These are phyloP conservation scores for Chironomus tepperi DNA, from an alignment of 1,140 invertebrate species.

Conservation along the genomic window DNA sequence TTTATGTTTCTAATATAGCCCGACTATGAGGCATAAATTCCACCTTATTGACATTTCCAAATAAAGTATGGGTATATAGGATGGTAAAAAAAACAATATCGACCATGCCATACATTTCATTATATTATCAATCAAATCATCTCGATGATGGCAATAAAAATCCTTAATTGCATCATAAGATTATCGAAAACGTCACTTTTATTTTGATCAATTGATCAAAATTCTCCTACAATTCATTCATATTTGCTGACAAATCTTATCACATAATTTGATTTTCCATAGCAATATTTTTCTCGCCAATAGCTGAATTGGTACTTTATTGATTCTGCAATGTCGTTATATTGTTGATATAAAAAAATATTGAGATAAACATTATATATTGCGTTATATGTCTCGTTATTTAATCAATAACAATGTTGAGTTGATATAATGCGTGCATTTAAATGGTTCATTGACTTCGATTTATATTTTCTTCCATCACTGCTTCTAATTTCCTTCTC, in stretches of 20 bases:
- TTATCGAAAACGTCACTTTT: slow-evolving; percentile 5
- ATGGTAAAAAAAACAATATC: neutral
- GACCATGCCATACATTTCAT: neutral
- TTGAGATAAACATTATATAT: neutral
- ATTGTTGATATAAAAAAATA: neutral
- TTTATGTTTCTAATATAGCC: neutral
- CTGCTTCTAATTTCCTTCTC: too few species aligned
- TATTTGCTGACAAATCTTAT: slow-evolving; percentile 11
- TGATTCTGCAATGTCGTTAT: neutral
- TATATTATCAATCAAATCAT: slow-evolving; percentile 2
- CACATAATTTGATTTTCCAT: slow-evolving; percentile 2
- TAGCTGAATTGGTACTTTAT: neutral
- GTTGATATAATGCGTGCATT: neutral
- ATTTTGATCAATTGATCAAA: slow-evolving; percentile 9
- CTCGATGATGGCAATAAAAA: neutral
- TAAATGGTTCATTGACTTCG: neutral
- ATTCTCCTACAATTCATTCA: neutral
- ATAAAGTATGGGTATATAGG: neutral
- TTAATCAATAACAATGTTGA: neutral
- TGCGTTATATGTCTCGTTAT: neutral
- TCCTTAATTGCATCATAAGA: slow-evolving; percentile 8
- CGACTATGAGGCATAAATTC: slow-evolving; percentile 1
- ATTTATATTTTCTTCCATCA: neutral
- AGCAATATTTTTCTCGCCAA: neutral
- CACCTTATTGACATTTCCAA: slow-evolving; percentile 1